phyloP scores from a whole-genome alignment of 1,140 invertebrate species.

The Physella acuta region DNA sequence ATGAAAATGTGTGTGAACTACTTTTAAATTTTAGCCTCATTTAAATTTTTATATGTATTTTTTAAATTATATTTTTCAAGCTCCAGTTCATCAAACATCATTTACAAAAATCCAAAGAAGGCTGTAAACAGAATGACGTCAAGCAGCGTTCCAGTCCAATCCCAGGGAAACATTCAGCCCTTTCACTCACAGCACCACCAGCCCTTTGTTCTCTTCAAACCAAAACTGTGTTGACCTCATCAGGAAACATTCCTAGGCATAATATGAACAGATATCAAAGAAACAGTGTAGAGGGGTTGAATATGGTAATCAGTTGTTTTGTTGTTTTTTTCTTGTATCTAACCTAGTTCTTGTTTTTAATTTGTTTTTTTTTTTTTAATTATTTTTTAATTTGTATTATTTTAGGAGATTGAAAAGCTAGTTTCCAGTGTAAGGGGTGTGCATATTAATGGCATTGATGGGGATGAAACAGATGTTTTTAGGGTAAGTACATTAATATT shows the following conservation, averaged over 20 bases:
- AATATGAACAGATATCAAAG: conserved; percentile 66
- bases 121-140: conserved; percentile 40
- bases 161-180: conserved; percentile 51
- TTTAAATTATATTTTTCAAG: conserved; percentile 8
- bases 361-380: no score
- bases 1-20: background rate
- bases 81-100: conserved; percentile 45
- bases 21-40: background rate
- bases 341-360: no score
- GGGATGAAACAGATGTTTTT: conserved; percentile 29
- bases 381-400: conserved; percentile 27
- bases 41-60: conserved; percentile 10
- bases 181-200: conserved; percentile 45
- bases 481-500: no score
- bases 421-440: conserved; percentile 30
- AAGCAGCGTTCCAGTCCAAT: conserved; percentile 52
- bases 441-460: conserved; percentile 17
- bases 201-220: conserved; percentile 32
- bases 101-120: conserved; percentile 53
- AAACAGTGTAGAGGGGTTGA: conserved; percentile 81
- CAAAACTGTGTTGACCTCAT: conserved; percentile 56
- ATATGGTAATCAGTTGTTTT: conserved; percentile 70
- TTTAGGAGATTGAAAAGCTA: conserved; percentile 48
- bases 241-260: conserved; percentile 63
- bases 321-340: no score